Evolutionary conservation across 2,797 vertebrate species (phyloP), one percentile per base, ranked within the genome.

Genomic region (Rhinichthys osculus): DNA sequence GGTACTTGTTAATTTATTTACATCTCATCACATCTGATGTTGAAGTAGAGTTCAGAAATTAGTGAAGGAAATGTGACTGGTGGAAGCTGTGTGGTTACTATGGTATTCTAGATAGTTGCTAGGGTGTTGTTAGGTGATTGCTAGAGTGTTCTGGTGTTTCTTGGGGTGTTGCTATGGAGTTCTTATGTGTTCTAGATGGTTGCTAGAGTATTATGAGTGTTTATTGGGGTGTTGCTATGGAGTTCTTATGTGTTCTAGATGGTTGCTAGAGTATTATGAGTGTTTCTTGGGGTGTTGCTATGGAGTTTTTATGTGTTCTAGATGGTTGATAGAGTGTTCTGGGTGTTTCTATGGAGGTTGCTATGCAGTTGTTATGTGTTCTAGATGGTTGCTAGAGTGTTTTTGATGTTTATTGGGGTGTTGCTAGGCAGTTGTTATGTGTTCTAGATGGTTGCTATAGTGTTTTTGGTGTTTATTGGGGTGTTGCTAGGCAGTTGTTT

Each of bases 271-370:
- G 57, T 62, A 0, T 27, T 62, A 0, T 27, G 10, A 0, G 1
- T 62, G 57, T 62, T 27, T 62, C 0, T 13, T 5, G 10, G 10
- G n/a, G 4, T 27, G n/a, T 62, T 62, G 57, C 23, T 27, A 27
- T 62, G 23, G 10, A n/a, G 19, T 57, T 21, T 6, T 44, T 13
- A 13, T 44, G 1, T 13, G 23, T 62, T n/a, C 4, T 13, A 5
- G 3, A 13, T 62, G 59, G n/a, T 27, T 27, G 4, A 0, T 27
- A 27, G 1, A 1, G 10, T 13, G 0, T 62, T 62, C 0, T 5
- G 0, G 4, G 1, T 27, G n/a, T 62, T 13, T 27, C 0, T 27
- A 27, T 5, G 10, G n/a, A 10, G n/a, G 57, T 59, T n/a, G 57
- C 8, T 59, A n/a, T 59, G 57, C 1, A n/a, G 23, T 59, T 19